Base-by-base conservation (phyloP, 2,888 invertebrate genomes). In the Chrysolina oricalcia region DNA sequence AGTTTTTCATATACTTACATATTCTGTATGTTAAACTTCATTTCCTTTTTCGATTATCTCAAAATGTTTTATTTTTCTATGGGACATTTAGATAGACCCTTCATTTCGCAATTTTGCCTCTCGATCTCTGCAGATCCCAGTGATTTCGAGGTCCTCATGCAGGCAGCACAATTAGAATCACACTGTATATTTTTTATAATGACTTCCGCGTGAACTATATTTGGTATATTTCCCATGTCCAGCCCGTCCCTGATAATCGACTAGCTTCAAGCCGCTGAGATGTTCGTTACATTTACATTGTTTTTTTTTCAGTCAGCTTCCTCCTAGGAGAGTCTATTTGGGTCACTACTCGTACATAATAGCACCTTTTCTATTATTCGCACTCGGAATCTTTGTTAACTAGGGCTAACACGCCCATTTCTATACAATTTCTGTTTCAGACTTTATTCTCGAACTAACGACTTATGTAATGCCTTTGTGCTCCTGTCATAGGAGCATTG, bases 281-380 rank as follows among this genome's bases (percentile, higher is more conserved):
- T 64, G 56, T 72, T 78, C 71, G 71, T 78, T 75, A 75, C 73
- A 74, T 74, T 67, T 75, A 27, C 75, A 72, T 65, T 75, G 72
- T 75, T 73, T 72, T 72, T 72, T 72, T 66, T 70, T 6, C 53
- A 27, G 27, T 27, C 27, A 17, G 71, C 75, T 74, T 78, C 75
- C 78, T 77, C 70, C 56, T 73, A 73, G 63, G 66, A 66, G 66
- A 46, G 35, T 73, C 64, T 74, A 74, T 75, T 68, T 77, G 68
- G 77, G 74, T 74, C 77, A 74, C 68, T 77, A 70, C 70, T 64
- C n/a, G 65, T 59, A 74, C 66, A 77, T 75, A 77, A 77, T 75
- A 77, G 72, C 43, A 21, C 74, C 72, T 72, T 43, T 70, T 50
- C 67, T 76, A 62, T 66, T 76, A 72, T 76, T 76, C 72, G 43